Base-by-base conservation (phyloP, 2,113 vertebrate genomes). In the Callionymus lyra region DNA sequence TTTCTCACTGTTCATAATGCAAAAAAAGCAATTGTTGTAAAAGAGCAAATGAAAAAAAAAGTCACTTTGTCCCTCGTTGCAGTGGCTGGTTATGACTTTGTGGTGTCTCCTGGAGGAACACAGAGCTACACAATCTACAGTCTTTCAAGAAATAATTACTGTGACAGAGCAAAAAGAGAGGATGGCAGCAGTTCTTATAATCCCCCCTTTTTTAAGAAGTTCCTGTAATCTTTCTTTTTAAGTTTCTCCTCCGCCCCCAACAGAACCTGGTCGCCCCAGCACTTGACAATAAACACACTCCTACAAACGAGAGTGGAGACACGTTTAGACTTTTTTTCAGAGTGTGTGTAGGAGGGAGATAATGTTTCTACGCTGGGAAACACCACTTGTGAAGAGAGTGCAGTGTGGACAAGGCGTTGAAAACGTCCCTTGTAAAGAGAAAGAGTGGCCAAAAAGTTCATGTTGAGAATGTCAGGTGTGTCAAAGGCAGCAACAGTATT, bases 61-160 rank as follows among this genome's bases (percentile, higher is more conserved):
- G 16, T 13, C 11, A n/a, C 38, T 31, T 17, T 44, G 21, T 12
- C n/a, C 5, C 1, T 9, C 12, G 12, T 51, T 15, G 14, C 2
- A 13, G 8, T n/a, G 12, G 10, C 10, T 39, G 18, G 42, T 47
- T 63, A 13, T 31, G 48, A 63, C 40, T 53, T 39, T 13, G 18
- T 31, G 31, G 16, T 1, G 1, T 43, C n/a, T 33, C 17, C 3
- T 14, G 16, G 14, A 27, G 2, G 16, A 16, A 18, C n/a, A n/a
- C n/a, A n/a, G n/a, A n/a, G n/a, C n/a, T n/a, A 53, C 38, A 37
- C 50, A 56, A 59, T 33, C 19, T 16, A 27, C 13, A 12, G 10
- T 33, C 14, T 59, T 49, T 59, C 59, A 21, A 51, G 34, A 69
- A 63, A 64, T 64, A 69, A 64, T 69, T 53, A 69, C 38, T 37